Base-by-base conservation (phyloP, 2,888 invertebrate species). In the Phyllotreta striolata region DNA sequence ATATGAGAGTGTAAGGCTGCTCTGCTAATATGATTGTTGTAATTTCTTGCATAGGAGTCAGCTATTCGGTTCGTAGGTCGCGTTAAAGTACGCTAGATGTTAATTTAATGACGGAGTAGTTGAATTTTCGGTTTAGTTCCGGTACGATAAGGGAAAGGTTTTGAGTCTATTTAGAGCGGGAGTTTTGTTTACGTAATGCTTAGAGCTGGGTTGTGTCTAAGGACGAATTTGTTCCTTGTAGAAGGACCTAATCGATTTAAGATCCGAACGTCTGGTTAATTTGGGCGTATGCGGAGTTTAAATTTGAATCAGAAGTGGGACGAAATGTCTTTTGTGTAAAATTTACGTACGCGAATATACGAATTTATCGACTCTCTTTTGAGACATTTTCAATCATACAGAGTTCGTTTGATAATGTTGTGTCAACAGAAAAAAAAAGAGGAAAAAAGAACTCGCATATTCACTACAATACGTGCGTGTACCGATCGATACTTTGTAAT, bases 341-440 rank as follows among this genome's bases (percentile, higher is more conserved):
- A 38, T 52, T 34, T 51, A 9, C 35, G 6, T 24, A 8, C n/a
- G n/a, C 9, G 51, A 10, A 6, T 8, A 34, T 3, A 56, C 49
- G 47, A 40, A 47, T 14, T 61, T 46, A 61, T 12, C 35, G 9
- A 14, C 40, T n/a, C 14, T 12, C 24, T 55, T 55, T 49, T 14
- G 51, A 44, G 40, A 56, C 13, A 44, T 56, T 43, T 57, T 51
- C 60, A 64, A 49, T 64, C 47, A 49, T 24, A 24, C 12, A 54
- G 46, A 44, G 37, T 64, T 60, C 60, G 60, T 64, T 55, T 44
- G 60, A 60, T 55, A 58, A 49, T 38, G 57, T 58, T 58, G 57
- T 49, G 49, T 58, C 57, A 58, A 57, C 40, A 57, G 39, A 46
- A 57, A 57, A 38, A 24, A 24, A 24, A n/a, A n/a, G n/a, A 24